Evolutionary conservation across 2,888 invertebrate species (phyloP), one percentile per base, ranked within the genome.

Genomic region (Pheosia gnoma): DNA sequence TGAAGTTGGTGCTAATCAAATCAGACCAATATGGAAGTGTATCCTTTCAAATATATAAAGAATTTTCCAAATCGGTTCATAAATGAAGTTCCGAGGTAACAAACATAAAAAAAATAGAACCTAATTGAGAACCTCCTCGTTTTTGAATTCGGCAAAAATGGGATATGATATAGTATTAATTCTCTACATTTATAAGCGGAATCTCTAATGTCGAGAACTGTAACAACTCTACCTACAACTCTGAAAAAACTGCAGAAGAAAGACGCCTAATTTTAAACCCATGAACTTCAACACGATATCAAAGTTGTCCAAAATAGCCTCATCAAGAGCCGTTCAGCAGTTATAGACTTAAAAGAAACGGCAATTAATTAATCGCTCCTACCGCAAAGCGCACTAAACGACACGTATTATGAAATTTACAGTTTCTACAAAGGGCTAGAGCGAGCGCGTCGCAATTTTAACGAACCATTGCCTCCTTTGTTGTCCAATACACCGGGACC

Each of bases 391-490:
- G 76, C 72, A 72, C 75, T 77, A 79, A 82, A 80, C 78, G 77
- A 71, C 79, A 72, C 78, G 78, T 77, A 84, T 82, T 85, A 80
- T 78, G 75, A 77, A 78, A 81, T 83, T 82, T 84, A 80, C 68
- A 69, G 68, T 65, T 60, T 57, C 65, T 65, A 72, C 72, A 75
- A 75, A 75, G 64, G 70, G 68, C 60, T 65, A 64, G 71, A 69
- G 67, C 68, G 64, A 59, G 60, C 70, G 67, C 70, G 74, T 69
- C 74, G 72, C 74, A 64, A 78, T 78, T 77, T 89, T 87, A 91
- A 88, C 87, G 90, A 91, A 83, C 88, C 91, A 89, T 90, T 84
- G 82, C 82, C 68, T 67, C 79, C 90, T 93, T 91, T 91, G 91
- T 91, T 90, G 75, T 82, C 54, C 56, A 54, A 58, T 62, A 75